Conservation (phyloP, 2,113 vertebrate species). For the Pygathrix nemaeus region DNA sequence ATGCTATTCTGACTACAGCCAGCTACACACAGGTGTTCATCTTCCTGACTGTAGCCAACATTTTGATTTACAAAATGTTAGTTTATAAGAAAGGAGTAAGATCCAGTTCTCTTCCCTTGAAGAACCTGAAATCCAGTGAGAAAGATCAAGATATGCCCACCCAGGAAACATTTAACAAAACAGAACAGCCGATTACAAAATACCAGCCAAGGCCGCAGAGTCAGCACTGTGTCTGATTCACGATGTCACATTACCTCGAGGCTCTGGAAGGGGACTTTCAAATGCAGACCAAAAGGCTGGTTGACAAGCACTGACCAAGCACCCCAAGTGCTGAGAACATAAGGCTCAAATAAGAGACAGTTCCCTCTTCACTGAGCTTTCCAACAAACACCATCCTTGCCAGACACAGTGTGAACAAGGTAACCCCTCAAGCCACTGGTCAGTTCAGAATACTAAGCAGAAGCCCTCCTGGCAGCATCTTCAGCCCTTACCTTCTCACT, state of each 20-base stretch:
- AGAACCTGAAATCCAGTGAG: not conserved
- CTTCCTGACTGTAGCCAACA: not conserved
- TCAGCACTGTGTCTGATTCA: not conserved
- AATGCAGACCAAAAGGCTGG: not conserved
- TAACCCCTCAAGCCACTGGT: not conserved
- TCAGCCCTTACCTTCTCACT: not conserved
- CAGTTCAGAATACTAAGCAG: not conserved
- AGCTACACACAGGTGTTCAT: not conserved
- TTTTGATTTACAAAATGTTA: not conserved
- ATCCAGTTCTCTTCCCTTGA: not conserved
- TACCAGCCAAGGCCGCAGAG: accelerated
- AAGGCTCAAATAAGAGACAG: not conserved
- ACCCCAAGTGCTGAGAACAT: not conserved
- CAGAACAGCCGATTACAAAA: not conserved
- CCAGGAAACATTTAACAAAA: not conserved
- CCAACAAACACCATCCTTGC: not conserved
- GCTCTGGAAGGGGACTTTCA: not conserved
- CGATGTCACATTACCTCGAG: not conserved
- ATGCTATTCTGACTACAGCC: not conserved
- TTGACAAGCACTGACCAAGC: not conserved
- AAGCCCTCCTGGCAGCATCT: not conserved
- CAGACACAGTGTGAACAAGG: not conserved
- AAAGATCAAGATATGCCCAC: not conserved
- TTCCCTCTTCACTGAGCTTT: not conserved
- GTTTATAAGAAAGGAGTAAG: not conserved